phyloP scores from a whole-genome alignment of 2,888 invertebrate species.

The Nineta flava region DNA sequence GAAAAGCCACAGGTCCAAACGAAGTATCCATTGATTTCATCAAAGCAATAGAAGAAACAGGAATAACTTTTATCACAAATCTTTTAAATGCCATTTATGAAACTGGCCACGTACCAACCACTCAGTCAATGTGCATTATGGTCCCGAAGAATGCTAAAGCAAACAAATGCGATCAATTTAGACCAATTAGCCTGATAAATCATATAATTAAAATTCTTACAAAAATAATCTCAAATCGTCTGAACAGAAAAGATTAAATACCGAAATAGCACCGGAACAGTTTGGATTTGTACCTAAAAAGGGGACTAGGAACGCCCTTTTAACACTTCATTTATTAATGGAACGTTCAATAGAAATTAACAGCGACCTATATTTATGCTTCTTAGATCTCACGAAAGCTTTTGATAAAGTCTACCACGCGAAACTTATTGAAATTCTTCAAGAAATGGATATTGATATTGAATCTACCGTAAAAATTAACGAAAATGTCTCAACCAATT shows the following conservation, averaged over 20 bases:
- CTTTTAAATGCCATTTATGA: background rate
- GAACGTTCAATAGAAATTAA: constrained; percentile 7
- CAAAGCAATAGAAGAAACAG: too few species aligned
- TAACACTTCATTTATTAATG: constrained; percentile 6
- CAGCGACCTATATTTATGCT: too few species aligned
- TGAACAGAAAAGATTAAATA: too few species aligned
- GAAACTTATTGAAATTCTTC: constrained; percentile 11
- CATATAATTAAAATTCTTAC: background rate
- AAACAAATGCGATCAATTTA: too few species aligned
- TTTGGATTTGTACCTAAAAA: constrained; percentile 4
- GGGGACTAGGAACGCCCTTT: constrained; percentile 8
- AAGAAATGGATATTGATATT: constrained; percentile 8
- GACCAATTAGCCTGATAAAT: background rate
- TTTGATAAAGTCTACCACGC: constrained; percentile 12
- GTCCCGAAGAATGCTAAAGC: background rate
- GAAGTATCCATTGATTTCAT: background rate
- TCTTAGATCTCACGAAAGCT: constrained; percentile 10
- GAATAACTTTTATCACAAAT: background rate
- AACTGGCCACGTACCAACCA: background rate
- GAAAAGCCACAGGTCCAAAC: background rate
- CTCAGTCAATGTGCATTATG: background rate
- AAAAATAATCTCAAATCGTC: background rate
- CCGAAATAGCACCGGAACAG: too few species aligned
- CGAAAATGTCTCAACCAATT: background rate
- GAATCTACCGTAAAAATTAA: constrained; percentile 2